Evolutionary conservation across 2,888 invertebrate species (phyloP).

Genomic region (Euplagia quadripunctaria): DNA sequence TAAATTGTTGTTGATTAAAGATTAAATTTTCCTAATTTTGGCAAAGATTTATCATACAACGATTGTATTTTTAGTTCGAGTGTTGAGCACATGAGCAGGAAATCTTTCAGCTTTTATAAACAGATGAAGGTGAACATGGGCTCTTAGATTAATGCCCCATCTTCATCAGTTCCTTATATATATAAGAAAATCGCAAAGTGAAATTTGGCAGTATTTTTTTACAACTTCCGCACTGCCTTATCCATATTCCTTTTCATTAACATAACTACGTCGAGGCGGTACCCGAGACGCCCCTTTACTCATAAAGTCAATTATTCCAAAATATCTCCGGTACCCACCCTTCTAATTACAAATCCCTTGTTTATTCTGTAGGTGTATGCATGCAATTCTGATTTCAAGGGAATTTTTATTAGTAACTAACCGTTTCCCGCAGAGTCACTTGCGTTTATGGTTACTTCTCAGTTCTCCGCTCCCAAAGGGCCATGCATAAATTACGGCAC

Average conservation of each 20-base stretch:
- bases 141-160: not conserved
- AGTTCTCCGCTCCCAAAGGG: too few species aligned
- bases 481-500: too few species aligned
- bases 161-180: not conserved
- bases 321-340: not conserved
- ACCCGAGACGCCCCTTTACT: not conserved
- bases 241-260: not conserved
- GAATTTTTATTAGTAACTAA: too few species aligned
- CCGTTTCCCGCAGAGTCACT: too few species aligned
- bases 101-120: too few species aligned
- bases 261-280: constrained; percentile 10
- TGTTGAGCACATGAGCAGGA: too few species aligned
- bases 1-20: too few species aligned
- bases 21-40: too few species aligned
- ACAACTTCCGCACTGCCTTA: not conserved
- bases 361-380: not conserved
- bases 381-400: not conserved
- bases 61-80: too few species aligned
- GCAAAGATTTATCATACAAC: too few species aligned
- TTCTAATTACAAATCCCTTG: not conserved
- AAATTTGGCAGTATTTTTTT: not conserved
- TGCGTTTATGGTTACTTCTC: too few species aligned
- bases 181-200: not conserved
- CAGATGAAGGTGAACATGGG: not conserved
- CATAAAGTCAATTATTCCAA: not conserved